These are phyloP conservation scores for Tachina lurida DNA, from an alignment of 2,888 invertebrate species.

Conservation along the genomic window DNA sequence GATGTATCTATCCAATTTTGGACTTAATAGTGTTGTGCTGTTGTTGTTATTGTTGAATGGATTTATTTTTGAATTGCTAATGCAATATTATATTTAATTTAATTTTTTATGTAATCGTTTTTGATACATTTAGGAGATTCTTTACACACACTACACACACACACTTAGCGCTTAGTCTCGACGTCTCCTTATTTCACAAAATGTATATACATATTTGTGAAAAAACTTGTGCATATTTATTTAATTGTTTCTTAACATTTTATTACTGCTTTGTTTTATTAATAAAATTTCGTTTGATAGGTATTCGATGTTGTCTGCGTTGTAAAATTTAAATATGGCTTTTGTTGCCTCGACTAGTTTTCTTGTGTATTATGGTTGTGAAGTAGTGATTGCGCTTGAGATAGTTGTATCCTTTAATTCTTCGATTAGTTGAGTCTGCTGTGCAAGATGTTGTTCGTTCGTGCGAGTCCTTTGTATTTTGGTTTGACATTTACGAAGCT, in stretches of 20 bases:
- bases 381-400: conserved; percentile 40
- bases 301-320: conserved; percentile 57
- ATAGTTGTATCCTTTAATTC: conserved; percentile 66
- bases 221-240: conserved; percentile 16
- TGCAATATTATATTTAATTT: conserved; percentile 46
- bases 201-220: not conserved
- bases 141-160: conserved; percentile 10
- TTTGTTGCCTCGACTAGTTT: conserved; percentile 27
- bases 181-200: conserved; percentile 34
- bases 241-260: conserved; percentile 43
- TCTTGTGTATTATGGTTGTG: conserved; percentile 22
- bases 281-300: conserved; percentile 55
- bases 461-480: conserved; percentile 24
- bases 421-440: conserved; percentile 65
- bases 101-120: conserved; percentile 69
- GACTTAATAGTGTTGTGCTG: not conserved
- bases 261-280: conserved; percentile 34
- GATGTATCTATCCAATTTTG: not conserved
- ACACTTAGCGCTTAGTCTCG: conserved; percentile 35
- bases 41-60: not conserved
- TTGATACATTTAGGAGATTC: conserved; percentile 63
- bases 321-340: conserved; percentile 33
- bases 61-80: conserved; percentile 25
- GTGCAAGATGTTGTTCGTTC: conserved; percentile 44
- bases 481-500: conserved; percentile 64